A percentile compares a stretch with the other conserved stretches of the same genome.
Evolutionary conservation across 2,888 invertebrate genomes (phyloP).

Genomic region (Mesorhabditis spiculigera): DNA sequence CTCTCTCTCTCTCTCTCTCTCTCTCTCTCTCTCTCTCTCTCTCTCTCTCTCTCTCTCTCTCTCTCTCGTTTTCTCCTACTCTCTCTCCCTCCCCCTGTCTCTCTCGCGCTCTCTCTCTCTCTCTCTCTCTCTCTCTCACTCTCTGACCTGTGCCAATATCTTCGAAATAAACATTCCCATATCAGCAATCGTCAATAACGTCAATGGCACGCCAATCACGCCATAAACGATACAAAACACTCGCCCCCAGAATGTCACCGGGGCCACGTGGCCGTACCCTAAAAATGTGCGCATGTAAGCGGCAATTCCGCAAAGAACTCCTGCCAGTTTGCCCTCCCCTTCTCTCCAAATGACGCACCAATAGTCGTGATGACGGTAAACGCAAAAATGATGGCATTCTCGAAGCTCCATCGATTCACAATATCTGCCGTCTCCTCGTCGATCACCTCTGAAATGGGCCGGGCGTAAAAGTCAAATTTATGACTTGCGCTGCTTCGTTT

Average conservation of each 20-base stretch:
- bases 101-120: constrained; percentile 18
- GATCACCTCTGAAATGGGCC: not conserved
- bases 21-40: too few relatives aligned
- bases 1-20: constrained; percentile 13
- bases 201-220: constrained; percentile 52
- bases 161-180: constrained; percentile 50
- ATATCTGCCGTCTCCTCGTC: constrained; percentile 17
- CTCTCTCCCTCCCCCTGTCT: constrained; percentile 16
- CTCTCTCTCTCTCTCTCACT: constrained; percentile 12
- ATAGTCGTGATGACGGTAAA: constrained; percentile 56
- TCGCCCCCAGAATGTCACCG: constrained; percentile 45
- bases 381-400: constrained; percentile 49
- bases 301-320: too few relatives aligned
- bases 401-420: constrained; percentile 46
- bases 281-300: not conserved
- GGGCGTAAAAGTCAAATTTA: not conserved
- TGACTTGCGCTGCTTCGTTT: not conserved
- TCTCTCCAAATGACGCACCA: constrained; percentile 20
- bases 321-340: too few relatives aligned
- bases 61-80: constrained; percentile 12
- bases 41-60: too few relatives aligned
- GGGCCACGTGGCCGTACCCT: constrained; percentile 55
- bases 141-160: constrained; percentile 10
- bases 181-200: constrained; percentile 53
- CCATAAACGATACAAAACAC: constrained; percentile 52